Conservation (phyloP, 2,113 vertebrate species). For the Elgaria multicarinata region DNA sequence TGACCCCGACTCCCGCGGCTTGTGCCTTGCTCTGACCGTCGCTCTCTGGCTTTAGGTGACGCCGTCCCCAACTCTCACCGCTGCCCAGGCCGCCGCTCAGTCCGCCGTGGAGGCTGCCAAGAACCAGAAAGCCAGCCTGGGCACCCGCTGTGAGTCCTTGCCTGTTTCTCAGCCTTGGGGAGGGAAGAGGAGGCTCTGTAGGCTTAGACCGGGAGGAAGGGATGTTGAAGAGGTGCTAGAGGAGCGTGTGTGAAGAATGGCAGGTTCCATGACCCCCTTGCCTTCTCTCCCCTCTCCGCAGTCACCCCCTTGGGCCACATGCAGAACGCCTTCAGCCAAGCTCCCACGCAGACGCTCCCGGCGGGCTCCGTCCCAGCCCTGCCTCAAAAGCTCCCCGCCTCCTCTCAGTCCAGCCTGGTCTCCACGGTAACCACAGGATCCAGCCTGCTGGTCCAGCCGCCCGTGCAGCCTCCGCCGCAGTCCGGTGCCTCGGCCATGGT, state of each 20-base stretch:
- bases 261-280: too few species aligned
- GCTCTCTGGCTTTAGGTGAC: background rate
- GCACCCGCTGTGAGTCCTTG: conserved; percentile 82
- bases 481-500: conserved; percentile 72
- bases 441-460: conserved; percentile 77
- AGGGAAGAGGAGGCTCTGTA: background rate
- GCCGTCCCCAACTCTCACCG: conserved; percentile 56
- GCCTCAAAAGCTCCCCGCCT: conserved; percentile 68
- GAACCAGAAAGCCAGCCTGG: conserved; percentile 79
- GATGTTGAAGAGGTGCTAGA: background rate
- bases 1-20: too few species aligned
- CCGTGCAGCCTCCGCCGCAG: conserved; percentile 67
- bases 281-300: background rate
- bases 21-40: background rate
- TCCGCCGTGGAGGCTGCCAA: conserved; percentile 86
- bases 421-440: conserved; percentile 82
- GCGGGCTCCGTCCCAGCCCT: conserved; percentile 66
- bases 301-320: conserved; percentile 67
- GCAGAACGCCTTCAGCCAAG: conserved; percentile 78
- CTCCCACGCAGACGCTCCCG: conserved; percentile 54
- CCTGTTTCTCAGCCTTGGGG: background rate
- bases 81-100: conserved; percentile 87
- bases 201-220: background rate
- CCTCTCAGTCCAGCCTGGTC: conserved; percentile 82
- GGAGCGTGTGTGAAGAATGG: too few species aligned